Conservation (phyloP, 2,113 vertebrate species). For the Heliornis fulica region DNA sequence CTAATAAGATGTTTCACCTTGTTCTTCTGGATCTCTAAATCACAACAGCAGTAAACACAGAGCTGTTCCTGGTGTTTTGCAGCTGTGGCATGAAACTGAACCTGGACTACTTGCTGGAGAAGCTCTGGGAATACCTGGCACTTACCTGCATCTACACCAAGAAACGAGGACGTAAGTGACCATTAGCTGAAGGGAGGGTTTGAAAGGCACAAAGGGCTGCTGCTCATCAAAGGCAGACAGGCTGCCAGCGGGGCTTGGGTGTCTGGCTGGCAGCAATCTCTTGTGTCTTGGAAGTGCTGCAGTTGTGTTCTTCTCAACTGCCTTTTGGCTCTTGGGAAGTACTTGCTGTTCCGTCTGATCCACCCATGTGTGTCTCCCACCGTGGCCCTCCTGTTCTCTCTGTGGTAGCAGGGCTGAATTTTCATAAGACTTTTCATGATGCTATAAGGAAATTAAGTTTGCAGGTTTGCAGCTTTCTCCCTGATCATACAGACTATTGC, state of each 20-base stretch:
- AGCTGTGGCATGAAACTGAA: conserved; percentile 99
- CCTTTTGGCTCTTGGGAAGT: neutral
- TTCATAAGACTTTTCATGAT: neutral
- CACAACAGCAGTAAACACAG: neutral
- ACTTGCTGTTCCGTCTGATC: neutral
- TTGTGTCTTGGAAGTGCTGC: neutral
- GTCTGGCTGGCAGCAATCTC: neutral
- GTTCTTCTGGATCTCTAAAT: neutral
- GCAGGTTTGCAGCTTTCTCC: neutral
- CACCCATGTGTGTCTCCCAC: neutral
- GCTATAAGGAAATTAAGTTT: neutral
- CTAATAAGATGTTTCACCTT: neutral
- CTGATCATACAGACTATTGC: neutral
- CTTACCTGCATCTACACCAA: conserved; percentile 98
- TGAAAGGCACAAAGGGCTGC: neutral
- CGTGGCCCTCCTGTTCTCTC: neutral
- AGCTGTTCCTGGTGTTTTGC: neutral
- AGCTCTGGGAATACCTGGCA: conserved; percentile 93
- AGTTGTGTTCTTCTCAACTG: neutral
- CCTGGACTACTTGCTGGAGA: conserved; percentile 93
- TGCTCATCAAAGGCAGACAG: neutral
- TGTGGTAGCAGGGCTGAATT: neutral
- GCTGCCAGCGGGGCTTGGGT: neutral
- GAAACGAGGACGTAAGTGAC: conserved; percentile 91
- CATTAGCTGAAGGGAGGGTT: neutral